Evolutionary conservation across 64 coral and sea anemone genomes (phyloP).

Genomic region (Hydrozoanthus tunicans): DNA sequence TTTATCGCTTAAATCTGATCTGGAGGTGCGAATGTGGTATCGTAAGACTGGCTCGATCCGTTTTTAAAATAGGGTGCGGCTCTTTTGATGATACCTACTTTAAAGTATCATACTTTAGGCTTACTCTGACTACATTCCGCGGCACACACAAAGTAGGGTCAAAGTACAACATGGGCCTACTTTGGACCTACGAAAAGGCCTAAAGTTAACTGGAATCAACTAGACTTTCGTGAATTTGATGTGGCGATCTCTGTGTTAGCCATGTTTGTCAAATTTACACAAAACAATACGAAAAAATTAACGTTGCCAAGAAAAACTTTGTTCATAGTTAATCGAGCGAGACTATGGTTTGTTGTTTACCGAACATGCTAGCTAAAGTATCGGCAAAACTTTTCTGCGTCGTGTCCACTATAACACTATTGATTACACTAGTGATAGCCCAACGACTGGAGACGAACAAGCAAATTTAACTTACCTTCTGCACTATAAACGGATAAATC

Average conservation of each 20-base stretch:
- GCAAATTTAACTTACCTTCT: background rate
- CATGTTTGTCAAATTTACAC: background rate
- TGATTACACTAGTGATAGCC: background rate
- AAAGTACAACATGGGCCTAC: background rate
- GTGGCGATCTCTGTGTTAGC: too few species aligned
- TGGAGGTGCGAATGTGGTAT: too few species aligned
- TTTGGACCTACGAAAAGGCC: background rate
- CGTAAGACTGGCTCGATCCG: too few species aligned
- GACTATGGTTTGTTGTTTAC: background rate
- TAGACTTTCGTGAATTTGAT: background rate
- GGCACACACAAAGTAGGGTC: background rate
- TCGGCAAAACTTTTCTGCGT: too few species aligned
- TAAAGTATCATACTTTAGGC: too few species aligned
- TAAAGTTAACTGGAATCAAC: background rate
- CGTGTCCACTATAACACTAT: background rate
- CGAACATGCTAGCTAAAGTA: background rate
- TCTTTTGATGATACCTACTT: too few species aligned
- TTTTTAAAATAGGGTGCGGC: too few species aligned
- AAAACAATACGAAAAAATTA: too few species aligned
- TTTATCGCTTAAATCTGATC: too few species aligned
- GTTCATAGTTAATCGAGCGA: conserved; percentile 14
- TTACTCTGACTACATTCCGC: background rate
- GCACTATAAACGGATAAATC: background rate
- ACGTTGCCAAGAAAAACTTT: background rate
- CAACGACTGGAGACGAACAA: background rate